Evolutionary conservation across 2,113 vertebrate species (phyloP), one percentile per base, ranked within the genome.

Genomic region (Etheostoma spectabile): DNA sequence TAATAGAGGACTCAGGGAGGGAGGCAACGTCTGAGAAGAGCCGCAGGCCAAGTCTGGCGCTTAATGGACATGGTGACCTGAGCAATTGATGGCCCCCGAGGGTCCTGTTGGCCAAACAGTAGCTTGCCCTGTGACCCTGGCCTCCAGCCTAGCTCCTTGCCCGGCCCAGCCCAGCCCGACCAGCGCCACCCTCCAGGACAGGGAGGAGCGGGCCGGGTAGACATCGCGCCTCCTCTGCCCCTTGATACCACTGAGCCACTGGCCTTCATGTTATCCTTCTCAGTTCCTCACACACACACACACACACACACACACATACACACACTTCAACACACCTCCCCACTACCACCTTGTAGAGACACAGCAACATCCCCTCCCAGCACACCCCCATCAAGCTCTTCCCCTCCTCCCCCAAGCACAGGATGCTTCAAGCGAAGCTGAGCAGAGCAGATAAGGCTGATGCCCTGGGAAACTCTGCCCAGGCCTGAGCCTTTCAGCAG

Each of bases 381-480:
- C 91, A 87, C 93, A 82, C 63, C 70, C 77, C 83, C 67, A 75
- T 76, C 30, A 19, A 71, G 57, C 72, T 76, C 72, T 77, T 77
- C 77, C 84, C 88, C 89, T 85, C 91, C 89, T 88, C 85, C 82
- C 86, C 84, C 83, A 82, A 86, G 93, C 92, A 94, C 95, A 96
- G 95, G 95, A 96, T 95, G 92, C 91, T 88, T 87, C 84, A 76
- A 79, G 86, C 85, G 78, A 90, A 87, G 90, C 94, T 95, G 95
- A 94, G 80, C 49, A 19, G 89, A 86, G 91, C 76, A 95, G 95
- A 96, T 95, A 96, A 96, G 94, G 87, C 92, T 83, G 89, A 92
- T 94, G 94, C 93, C 94, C 93, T 95, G 95, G 95, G 94, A 96
- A 95, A 94, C 90, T 89, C 93, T 94, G 93, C 93, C 94, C 92